Base-by-base conservation (phyloP, 2,888 invertebrate species). In the Morpho helenor region DNA sequence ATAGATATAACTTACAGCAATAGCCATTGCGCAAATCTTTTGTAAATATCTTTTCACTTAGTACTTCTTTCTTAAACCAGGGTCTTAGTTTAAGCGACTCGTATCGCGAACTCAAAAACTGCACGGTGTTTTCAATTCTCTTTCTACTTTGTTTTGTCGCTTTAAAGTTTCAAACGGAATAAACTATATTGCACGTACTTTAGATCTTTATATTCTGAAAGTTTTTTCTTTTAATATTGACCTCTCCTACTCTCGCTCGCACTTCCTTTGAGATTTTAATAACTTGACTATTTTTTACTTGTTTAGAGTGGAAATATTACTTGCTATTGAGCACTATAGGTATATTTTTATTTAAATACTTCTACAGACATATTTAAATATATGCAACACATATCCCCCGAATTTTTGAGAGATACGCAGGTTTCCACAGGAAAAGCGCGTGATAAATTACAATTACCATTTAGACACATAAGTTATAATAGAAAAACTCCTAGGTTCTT, bases 101-200 rank as follows among this genome's bases (percentile, higher is more conserved):
- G 47, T 57, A 52, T 57, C 52, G 52, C 22, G 40, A 40, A 41
- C 52, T 53, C 22, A 47, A 53, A 52, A 53, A 53, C 52, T 53
- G 52, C 52, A 48, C 47, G 47, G 31, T 43, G 39, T 44, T 52
- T 31, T 10, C 41, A 52, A n/a, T 52, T 52, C 43, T 42, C 51
- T 41, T 57, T 47, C 49, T 16, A 52, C 8, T 47, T 48, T 47
- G 41, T 52, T 44, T 42, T 23, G 16, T 53, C 44, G 45, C 52
- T 52, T 45, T 40, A 53, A 53, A 53, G 52, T 53, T 53, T 46
- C 16, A 53, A 53, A 39, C 9, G 52, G 52, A 53, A 47, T 53
- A 40, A 40, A 53, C 40, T 46, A 47, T 53, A n/a, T n/a, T 45
- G 39, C 39, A 8, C 31, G 51, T 22, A 52, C 23, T 52, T 8